Evolutionary conservation across 2,113 vertebrate genomes (phyloP).

Genomic region (Corythaixoides concolor): DNA sequence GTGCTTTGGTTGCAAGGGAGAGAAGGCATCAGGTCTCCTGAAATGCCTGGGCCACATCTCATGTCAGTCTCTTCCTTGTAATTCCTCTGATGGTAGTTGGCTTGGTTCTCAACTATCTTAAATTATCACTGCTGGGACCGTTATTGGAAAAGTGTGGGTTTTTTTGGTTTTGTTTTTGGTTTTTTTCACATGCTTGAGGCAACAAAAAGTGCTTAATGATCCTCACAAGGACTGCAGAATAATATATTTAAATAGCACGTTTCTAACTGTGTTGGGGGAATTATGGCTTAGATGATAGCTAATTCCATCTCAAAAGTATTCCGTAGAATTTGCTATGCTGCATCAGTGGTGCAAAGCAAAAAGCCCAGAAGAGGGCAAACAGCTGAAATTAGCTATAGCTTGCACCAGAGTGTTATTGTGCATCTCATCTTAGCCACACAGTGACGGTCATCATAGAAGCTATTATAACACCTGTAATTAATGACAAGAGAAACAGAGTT

Average conservation of each 20-base stretch:
- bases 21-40: neutral
- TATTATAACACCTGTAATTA: neutral
- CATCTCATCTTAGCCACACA: neutral
- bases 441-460: neutral
- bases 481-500: neutral
- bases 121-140: neutral
- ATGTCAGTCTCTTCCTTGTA: neutral
- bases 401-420: neutral
- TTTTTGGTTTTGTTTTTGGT: too few species aligned
- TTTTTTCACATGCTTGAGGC: neutral
- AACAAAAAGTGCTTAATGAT: neutral
- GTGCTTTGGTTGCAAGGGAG: neutral
- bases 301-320: neutral
- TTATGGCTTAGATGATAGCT: neutral
- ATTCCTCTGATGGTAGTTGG: neutral
- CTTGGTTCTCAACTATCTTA: neutral
- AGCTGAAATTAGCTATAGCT: neutral
- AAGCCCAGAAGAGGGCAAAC: neutral
- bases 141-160: neutral
- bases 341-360: neutral
- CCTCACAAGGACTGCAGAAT: neutral
- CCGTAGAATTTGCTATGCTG: neutral
- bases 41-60: neutral
- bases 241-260: neutral
- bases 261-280: neutral